Percentiles rank a stretch among this genome's conserved stretches.
Evolutionary conservation across 2,888 invertebrate species (phyloP).

Genomic region (Tortrix viridana): DNA sequence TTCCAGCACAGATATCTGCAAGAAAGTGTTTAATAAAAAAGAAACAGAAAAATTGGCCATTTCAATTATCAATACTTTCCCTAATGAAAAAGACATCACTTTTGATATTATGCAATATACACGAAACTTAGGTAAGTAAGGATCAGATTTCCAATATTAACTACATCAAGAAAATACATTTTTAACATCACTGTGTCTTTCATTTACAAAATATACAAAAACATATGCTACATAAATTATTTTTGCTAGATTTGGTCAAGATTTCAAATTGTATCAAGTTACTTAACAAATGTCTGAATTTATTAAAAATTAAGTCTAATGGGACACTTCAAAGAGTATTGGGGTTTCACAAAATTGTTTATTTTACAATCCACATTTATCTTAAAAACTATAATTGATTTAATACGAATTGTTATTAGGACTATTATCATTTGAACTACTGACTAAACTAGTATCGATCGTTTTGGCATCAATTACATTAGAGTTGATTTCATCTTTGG

Average conservation of each 20-base stretch:
- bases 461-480: slow-evolving; percentile 65
- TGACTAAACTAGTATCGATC: slow-evolving; percentile 54
- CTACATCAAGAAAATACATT: not conserved
- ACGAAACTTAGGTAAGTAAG: not conserved
- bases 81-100: too few relatives aligned
- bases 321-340: slow-evolving; percentile 54
- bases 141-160: not conserved
- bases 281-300: slow-evolving; percentile 36
- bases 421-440: slow-evolving; percentile 66
- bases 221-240: slow-evolving; percentile 42
- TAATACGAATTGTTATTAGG: slow-evolving; percentile 78
- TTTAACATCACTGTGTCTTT: slow-evolving; percentile 69
- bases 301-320: slow-evolving; percentile 49
- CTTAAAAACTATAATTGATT: slow-evolving; percentile 38
- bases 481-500: slow-evolving; percentile 74
- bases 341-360: slow-evolving; percentile 60
- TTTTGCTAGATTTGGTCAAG: slow-evolving; percentile 49
- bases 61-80: too few relatives aligned
- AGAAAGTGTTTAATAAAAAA: too few relatives aligned
- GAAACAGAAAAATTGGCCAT: too few relatives aligned
- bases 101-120: not conserved
- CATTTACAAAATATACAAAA: slow-evolving; percentile 75
- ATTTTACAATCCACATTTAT: slow-evolving; percentile 45
- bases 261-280: slow-evolving; percentile 18
- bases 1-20: too few relatives aligned